A percentile compares a stretch with the other conserved stretches of the same genome.
Evolutionary conservation across 1,140 invertebrate species (phyloP).

Genomic region (Atopsyche davidsoni): DNA sequence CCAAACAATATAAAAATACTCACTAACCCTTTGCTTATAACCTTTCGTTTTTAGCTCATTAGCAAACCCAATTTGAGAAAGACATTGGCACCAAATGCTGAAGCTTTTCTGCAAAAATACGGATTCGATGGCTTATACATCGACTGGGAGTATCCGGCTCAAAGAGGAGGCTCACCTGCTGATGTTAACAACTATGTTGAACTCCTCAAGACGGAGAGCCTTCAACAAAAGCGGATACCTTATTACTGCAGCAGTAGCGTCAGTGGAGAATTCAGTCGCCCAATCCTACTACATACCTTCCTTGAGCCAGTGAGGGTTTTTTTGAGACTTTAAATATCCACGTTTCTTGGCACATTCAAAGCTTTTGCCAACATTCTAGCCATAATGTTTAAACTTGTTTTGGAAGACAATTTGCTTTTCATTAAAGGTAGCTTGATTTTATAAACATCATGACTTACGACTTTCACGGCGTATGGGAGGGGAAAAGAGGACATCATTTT

Average conservation of each 20-base stretch:
- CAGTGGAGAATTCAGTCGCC: conserved; percentile 46
- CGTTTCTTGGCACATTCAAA: too few species aligned
- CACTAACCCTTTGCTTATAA: too few species aligned
- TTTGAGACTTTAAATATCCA: too few species aligned
- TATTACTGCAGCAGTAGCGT: conserved; percentile 57
- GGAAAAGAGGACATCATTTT: conserved; percentile 52
- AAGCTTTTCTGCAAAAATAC: conserved; percentile 73
- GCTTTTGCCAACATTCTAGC: too few species aligned
- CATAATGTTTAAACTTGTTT: too few species aligned
- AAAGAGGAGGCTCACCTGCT: conserved; percentile 6
- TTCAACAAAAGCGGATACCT: conserved; percentile 49
- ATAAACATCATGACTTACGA: conserved; percentile 70
- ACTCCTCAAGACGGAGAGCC: conserved; percentile 49
- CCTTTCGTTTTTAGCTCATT: conserved; percentile 56
- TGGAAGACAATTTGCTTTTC: conserved; percentile 7
- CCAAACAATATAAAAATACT: too few species aligned
- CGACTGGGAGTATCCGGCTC: conserved; percentile 80
- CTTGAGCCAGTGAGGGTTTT: conserved; percentile 39
- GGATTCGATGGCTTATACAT: conserved; percentile 80
- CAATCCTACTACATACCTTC: conserved; percentile 54
- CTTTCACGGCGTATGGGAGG: conserved; percentile 60
- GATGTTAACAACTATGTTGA: conserved; percentile 46
- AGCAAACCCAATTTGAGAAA: conserved; percentile 62
- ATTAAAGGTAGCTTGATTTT: conserved; percentile 50
- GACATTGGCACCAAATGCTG: conserved; percentile 65